These are phyloP conservation scores for Amiota communis DNA, from an alignment of 2,888 invertebrate genomes.

Conservation along the genomic window DNA sequence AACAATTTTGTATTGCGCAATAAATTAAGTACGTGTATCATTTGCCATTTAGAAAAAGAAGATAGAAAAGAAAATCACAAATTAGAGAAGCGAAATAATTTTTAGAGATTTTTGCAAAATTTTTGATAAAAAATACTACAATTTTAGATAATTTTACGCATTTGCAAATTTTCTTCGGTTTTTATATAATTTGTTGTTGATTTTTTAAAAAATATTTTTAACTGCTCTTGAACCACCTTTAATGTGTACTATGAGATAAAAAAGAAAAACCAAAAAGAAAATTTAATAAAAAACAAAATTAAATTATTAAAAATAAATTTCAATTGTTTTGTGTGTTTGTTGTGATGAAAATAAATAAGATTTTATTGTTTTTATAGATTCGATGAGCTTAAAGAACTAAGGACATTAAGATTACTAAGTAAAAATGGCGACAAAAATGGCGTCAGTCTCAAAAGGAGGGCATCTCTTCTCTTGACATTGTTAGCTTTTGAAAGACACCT, in stretches of 20 bases:
- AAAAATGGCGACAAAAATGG: conserved; percentile 57
- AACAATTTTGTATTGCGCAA: too few relatives aligned
- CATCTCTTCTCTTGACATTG: conserved; percentile 1
- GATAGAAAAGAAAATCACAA: conserved; percentile 14
- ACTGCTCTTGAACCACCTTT: conserved; percentile 68
- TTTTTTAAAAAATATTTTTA: conserved; percentile 39
- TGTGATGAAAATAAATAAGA: conserved; percentile 59
- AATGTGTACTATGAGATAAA: conserved; percentile 61
- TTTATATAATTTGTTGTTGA: conserved; percentile 44
- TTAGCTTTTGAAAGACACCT: conserved; percentile 21
- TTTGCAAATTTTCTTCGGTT: conserved; percentile 45
- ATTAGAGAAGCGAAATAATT: background rate
- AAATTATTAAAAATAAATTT: conserved; percentile 9
- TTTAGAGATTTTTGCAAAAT: conserved; percentile 11
- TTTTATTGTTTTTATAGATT: conserved; percentile 16
- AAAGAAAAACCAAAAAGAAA: conserved; percentile 4
- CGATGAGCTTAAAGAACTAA: conserved; percentile 61
- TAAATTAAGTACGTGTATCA: background rate
- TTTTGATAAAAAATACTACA: conserved; percentile 3
- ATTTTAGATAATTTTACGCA: conserved; percentile 18
- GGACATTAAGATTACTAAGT: conserved; percentile 38
- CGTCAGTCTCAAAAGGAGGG: conserved; percentile 52
- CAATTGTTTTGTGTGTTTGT: conserved; percentile 29
- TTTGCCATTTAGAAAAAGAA: conserved; percentile 17
- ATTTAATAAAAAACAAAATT: conserved; percentile 32